Conservation (phyloP, 53 echinoderm and acorn worm species). For the Henricia sp. region DNA sequence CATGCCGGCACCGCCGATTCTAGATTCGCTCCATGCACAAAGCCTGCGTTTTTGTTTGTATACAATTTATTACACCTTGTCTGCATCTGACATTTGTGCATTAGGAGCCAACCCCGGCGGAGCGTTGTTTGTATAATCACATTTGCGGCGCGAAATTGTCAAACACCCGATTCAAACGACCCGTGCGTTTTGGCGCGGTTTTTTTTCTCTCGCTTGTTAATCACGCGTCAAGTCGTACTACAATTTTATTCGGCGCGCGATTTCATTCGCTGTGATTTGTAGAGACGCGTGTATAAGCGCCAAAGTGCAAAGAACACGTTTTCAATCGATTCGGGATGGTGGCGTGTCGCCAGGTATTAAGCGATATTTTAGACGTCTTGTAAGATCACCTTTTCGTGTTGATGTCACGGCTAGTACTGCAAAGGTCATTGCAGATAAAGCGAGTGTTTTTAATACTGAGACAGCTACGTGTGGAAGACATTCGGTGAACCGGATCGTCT, state of each 20-base stretch:
- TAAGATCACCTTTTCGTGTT: not conserved
- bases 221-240: not conserved
- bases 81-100: no score
- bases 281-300: not conserved
- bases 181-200: not conserved
- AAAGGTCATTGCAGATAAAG: no score
- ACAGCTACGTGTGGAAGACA: no score
- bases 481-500: no score
- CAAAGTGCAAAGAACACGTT: not conserved
- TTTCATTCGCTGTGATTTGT: not conserved
- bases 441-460: no score
- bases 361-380: constrained; percentile 2
- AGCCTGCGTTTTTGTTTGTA: no score
- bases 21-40: no score
- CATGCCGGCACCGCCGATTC: no score
- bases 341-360: not conserved
- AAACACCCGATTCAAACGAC: not conserved
- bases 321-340: not conserved
- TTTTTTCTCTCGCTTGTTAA: not conserved
- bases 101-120: no score
- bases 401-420: no score
- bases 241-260: not conserved
- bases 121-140: not conserved
- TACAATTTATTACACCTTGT: no score
- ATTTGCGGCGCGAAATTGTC: not conserved